These are phyloP conservation scores for Camarhynchus parvulus DNA, from an alignment of 2,113 vertebrate genomes.

Conservation along the genomic window DNA sequence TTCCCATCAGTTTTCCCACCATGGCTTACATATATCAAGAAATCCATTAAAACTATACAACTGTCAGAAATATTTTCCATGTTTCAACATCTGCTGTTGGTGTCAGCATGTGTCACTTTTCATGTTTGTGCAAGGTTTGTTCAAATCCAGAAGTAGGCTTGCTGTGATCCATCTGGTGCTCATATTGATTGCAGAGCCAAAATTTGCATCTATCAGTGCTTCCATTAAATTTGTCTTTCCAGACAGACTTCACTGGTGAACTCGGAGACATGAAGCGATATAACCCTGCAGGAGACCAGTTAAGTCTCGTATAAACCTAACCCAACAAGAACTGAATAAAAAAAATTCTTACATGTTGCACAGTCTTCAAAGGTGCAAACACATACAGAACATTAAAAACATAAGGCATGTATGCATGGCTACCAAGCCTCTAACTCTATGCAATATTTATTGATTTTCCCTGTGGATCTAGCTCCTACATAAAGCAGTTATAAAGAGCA, in stretches of 20 bases:
- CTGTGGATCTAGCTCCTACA: neutral
- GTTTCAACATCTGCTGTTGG: neutral
- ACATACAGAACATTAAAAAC: neutral
- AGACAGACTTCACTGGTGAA: neutral
- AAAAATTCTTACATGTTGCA: neutral
- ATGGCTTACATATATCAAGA: neutral
- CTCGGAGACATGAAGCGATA: neutral
- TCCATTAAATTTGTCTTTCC: neutral
- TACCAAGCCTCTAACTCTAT: neutral
- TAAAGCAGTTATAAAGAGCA: neutral
- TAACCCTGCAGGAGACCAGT: neutral
- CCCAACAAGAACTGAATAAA: neutral
- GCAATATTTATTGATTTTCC: neutral
- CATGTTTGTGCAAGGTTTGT: neutral
- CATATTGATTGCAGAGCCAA: neutral
- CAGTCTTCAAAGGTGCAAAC: neutral
- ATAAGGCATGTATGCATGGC: fast-evolving
- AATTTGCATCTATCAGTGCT: neutral
- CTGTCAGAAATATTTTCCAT: neutral
- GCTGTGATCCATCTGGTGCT: neutral
- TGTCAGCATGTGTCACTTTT: neutral
- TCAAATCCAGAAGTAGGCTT: neutral
- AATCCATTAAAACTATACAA: neutral
- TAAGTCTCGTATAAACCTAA: neutral
- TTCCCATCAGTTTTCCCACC: neutral